Base-by-base conservation (phyloP, 2,113 vertebrate species). In the Gallinago paraguaiae region DNA sequence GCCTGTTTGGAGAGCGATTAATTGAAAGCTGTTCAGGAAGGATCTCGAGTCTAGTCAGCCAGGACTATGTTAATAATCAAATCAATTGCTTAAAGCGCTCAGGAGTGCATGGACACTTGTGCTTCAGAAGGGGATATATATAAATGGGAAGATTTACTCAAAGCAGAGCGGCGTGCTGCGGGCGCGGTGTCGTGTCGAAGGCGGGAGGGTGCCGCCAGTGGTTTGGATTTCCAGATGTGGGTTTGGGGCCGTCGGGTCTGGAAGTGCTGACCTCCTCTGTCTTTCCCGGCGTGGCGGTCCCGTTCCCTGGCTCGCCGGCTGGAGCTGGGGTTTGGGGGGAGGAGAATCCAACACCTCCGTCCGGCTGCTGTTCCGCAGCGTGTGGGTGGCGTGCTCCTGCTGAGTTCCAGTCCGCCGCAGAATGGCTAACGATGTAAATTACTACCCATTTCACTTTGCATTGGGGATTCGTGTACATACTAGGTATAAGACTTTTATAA, bases 401-500 rank as follows among this genome's bases (percentile, higher is more conserved):
- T 87, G 67, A 95, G 61, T 96, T 97, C 95, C 84, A 93, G 81
- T 96, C 88, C 48, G 20, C 89, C 19, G 33, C 91, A 85, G 86
- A 96, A 90, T 11, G 70, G 56, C 78, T 94, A 87, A 87, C 15
- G 10, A 72, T 96, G 95, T 98, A 96, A 94, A 97, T 96, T 97
- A 94, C 82, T 94, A 86, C 68, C 81, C 93, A 70, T 87, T 96
- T 80, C 71, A 80, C 68, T 94, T 97, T 95, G 75, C 85, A 41
- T 85, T 90, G 86, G 63, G 67, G 56, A 96, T 98, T 98, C 96
- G 61, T 97, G 96, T 92, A 87, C 90, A 85, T 95, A 96, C 48
- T 97, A 98, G 79, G 39, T 82, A 63, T 96, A 97, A 94, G 79
- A 89, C 82, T 93, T 98, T 97, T 97, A 59, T 97, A 97, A 96